Base-by-base conservation (phyloP, 2,797 vertebrate species). In the Emys orbicularis region DNA sequence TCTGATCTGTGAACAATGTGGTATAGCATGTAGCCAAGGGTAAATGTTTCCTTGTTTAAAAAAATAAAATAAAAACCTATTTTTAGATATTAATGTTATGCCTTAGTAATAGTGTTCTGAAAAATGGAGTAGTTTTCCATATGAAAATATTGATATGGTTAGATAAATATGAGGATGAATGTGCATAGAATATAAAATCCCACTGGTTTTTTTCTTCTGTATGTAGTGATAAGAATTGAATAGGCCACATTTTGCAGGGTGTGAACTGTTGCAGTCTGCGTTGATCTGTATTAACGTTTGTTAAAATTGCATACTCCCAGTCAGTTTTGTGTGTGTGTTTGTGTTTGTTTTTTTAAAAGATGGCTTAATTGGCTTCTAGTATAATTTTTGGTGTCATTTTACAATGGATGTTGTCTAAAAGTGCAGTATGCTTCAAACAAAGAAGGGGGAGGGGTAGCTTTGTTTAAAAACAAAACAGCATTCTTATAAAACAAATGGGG, bases 181-280 rank as follows among this genome's bases (percentile, higher is more conserved):
- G 84, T 74, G 91, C 90, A 93, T 82, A 88, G 90, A 86, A 93
- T 95, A 44, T 96, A 49, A 95, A 97, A 97, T 95, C 93, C 90
- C 94, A 31, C 56, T 84, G 87, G 49, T 3, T 74, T 96, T 97
- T 95, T 92, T 80, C 41, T 65, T 95, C 83, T 90, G 81, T 97
- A 97, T 96, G 94, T 96, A 96, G 95, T 97, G 98, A 97, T 97
- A 97, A 97, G 84, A 89, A 92, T 86, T 96, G 98, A 98, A 98
- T 95, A 98, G 98, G 98, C 98, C 98, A 98, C 98, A 98, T 97
- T 98, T 98, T 98, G 90, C 95, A 97, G 98, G 98, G 98, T 98
- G 98, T 98, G 98, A 98, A 97, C 98, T 98, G 95, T 98, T 98
- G 92, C 94, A 97, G 94, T 89, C 90, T 97, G 50, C 87, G 5